A percentile compares a stretch with the other conserved stretches of the same genome.
Conservation (phyloP, 2,797 vertebrate genomes). For the Acridotheres tristis region DNA sequence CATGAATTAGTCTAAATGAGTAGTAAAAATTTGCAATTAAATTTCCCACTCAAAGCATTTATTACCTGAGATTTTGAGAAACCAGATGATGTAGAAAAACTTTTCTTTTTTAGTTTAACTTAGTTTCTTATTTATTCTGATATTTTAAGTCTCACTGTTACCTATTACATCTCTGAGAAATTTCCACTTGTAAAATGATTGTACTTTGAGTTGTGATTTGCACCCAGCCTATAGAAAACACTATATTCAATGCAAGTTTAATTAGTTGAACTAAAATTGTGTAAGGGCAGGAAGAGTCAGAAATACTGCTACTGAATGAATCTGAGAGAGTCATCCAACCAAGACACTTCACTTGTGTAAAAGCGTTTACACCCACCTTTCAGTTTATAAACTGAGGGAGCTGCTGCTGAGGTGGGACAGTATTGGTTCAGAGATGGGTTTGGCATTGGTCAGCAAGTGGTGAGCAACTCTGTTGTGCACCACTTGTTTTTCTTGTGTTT, state of each 20-base stretch:
- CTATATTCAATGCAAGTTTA: neutral
- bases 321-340: neutral
- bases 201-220: neutral
- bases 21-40: neutral
- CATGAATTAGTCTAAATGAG: neutral
- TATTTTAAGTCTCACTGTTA: neutral
- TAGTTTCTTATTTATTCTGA: neutral
- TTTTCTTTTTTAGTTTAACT: neutral
- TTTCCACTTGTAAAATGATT: neutral
- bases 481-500: neutral
- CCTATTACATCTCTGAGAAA: neutral
- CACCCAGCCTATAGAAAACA: neutral
- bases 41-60: neutral
- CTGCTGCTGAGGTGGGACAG: neutral
- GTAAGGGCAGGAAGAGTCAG: neutral
- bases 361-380: neutral
- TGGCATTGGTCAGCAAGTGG: neutral
- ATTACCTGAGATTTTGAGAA: neutral
- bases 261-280: neutral
- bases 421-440: fast-evolving
- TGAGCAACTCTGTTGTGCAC: neutral
- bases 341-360: neutral
- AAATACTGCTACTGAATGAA: neutral
- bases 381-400: neutral
- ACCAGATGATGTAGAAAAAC: neutral